Evolutionary conservation across 2,888 invertebrate species (phyloP).

Genomic region (Strigamia transsilvanica): DNA sequence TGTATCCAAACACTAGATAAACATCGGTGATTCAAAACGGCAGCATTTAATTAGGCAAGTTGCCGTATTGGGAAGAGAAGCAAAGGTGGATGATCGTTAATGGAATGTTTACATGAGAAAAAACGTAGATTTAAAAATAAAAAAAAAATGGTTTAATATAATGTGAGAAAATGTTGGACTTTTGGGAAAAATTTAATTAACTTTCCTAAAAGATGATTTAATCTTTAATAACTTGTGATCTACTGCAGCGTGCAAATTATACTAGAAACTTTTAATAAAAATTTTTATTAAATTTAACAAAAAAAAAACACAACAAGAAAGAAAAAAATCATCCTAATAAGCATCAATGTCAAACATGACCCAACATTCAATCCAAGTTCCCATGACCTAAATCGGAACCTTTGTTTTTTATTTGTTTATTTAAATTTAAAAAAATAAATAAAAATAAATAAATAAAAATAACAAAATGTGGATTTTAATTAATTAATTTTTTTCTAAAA

Average conservation of each 20-base stretch:
- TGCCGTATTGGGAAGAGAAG: conserved; percentile 13
- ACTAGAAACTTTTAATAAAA: neutral
- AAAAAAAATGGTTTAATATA: neutral
- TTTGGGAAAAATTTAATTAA: neutral
- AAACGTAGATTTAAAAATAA: neutral
- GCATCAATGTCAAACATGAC: conserved; percentile 7
- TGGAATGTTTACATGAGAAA: conserved; percentile 6
- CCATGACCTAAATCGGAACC: conserved; percentile 17
- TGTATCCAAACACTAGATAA: conserved; percentile 9
- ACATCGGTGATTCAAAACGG: neutral
- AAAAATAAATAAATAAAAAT: neutral
- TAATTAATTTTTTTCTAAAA: neutral
- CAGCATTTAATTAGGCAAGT: conserved; percentile 5
- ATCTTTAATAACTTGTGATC: neutral
- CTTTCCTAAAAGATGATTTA: neutral
- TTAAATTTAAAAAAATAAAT: neutral
- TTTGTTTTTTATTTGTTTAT: neutral
- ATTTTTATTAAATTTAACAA: neutral
- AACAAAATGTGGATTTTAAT: neutral
- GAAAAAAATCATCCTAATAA: neutral
- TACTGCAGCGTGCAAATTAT: neutral
- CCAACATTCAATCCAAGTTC: conserved; percentile 31
- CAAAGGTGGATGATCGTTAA: conserved; percentile 29
- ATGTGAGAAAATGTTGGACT: neutral
- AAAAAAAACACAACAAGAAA: neutral